phyloP scores from a whole-genome alignment of 2,888 invertebrate genomes.

The Acronicta leporina region DNA sequence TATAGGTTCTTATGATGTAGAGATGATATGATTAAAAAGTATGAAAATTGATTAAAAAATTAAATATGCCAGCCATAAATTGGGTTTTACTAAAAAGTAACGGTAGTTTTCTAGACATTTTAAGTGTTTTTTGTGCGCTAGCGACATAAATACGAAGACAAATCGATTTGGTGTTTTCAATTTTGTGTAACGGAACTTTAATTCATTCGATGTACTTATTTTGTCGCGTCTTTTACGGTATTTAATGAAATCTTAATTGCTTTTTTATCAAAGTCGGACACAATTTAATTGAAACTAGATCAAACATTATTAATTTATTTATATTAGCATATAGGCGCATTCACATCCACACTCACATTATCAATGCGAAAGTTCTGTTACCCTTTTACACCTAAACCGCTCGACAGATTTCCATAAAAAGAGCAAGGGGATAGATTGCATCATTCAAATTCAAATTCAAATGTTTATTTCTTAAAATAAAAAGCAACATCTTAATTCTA shows the following conservation, averaged over 20 bases:
- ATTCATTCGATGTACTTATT: neutral
- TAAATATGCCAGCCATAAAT: neutral
- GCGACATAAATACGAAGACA: neutral
- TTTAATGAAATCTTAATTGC: neutral
- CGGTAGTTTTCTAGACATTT: neutral
- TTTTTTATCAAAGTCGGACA: neutral
- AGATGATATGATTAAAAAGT: neutral
- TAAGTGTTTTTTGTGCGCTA: neutral
- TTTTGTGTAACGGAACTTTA: conserved; percentile 4
- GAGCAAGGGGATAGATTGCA: too few species aligned
- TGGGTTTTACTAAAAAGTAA: neutral
- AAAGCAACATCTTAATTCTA: too few species aligned
- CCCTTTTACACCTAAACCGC: too few species aligned
- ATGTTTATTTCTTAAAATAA: too few species aligned
- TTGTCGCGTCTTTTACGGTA: neutral
- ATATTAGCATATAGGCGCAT: too few species aligned
- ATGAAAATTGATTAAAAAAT: neutral
- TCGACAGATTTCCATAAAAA: too few species aligned
- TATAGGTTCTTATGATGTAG: neutral
- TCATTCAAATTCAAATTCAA: too few species aligned
- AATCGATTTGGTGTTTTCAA: conserved; percentile 2
- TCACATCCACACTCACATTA: too few species aligned
- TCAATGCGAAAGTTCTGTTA: too few species aligned
- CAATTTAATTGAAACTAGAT: neutral
- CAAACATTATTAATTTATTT: too few species aligned